A percentile compares a stretch with the other conserved stretches of the same genome.
Evolutionary conservation across 2,797 vertebrate genomes (phyloP).

Genomic region (Lagodon rhomboides): DNA sequence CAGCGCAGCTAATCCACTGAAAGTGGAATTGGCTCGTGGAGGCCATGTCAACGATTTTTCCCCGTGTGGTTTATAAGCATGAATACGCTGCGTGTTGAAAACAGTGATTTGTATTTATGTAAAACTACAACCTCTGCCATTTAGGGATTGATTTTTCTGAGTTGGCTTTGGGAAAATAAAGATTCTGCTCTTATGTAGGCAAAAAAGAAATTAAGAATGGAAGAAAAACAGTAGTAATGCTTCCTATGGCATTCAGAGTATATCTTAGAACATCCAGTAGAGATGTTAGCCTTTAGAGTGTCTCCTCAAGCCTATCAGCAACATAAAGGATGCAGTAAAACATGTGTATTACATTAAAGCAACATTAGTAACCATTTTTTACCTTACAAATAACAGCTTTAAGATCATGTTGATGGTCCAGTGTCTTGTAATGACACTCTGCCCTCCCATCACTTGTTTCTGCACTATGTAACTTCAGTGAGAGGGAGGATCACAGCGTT

Average conservation of each 20-base stretch:
- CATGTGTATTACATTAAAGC: background rate
- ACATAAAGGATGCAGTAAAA: constrained; percentile 20
- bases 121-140: background rate
- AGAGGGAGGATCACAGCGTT: too few relatives aligned
- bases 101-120: constrained; percentile 17
- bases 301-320: constrained; percentile 13
- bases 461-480: too few relatives aligned
- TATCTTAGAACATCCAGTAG: constrained; percentile 7
- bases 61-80: constrained; percentile 8
- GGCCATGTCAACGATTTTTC: constrained; percentile 12
- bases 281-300: constrained; percentile 24
- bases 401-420: too few relatives aligned
- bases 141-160: constrained; percentile 3
- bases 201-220: too few relatives aligned
- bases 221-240: background rate
- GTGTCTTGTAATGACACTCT: too few relatives aligned
- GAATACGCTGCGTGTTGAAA: constrained; percentile 4
- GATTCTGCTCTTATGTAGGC: background rate
- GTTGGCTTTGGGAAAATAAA: constrained; percentile 1
- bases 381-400: too few relatives aligned
- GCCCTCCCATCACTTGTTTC: too few relatives aligned
- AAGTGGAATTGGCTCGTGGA: constrained; percentile 27
- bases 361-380: too few relatives aligned
- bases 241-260: constrained; percentile 14
- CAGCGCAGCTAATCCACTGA: constrained; percentile 34